These are phyloP conservation scores for Bombus sylvicola DNA, from an alignment of 1,140 invertebrate species.

Conservation along the genomic window DNA sequence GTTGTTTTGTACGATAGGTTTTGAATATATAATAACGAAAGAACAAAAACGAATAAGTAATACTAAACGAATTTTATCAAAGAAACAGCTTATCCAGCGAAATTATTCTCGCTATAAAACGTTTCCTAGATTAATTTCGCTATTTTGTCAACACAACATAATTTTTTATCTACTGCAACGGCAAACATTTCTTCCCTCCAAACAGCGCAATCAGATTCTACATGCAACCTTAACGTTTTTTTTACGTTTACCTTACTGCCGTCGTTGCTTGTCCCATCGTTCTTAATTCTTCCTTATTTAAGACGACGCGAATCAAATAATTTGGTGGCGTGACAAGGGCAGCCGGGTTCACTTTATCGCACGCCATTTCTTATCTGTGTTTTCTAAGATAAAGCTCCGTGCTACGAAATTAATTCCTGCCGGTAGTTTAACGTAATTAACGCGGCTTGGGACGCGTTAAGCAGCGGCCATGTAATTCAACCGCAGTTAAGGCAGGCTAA, in stretches of 20 bases:
- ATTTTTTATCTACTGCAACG: background rate
- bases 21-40: background rate
- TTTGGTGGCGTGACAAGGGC: background rate
- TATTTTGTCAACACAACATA: background rate
- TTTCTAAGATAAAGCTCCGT: conserved; percentile 29
- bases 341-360: conserved; percentile 11
- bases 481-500: conserved; percentile 40
- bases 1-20: background rate
- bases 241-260: background rate
- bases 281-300: conserved; percentile 10
- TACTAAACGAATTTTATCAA: background rate
- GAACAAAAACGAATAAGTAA: background rate
- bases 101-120: background rate
- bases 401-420: conserved; percentile 38
- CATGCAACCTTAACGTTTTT: background rate
- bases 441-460: conserved; percentile 31
- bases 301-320: conserved; percentile 30
- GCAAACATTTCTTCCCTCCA: background rate
- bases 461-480: conserved; percentile 40
- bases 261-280: background rate
- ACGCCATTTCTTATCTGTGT: conserved; percentile 23
- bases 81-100: background rate
- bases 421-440: conserved; percentile 46
- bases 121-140: background rate
- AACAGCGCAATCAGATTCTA: background rate